A percentile compares a stretch with the other conserved stretches of the same genome.
These are phyloP conservation scores for Netta rufina DNA, from an alignment of 2,797 vertebrate species.

Conservation along the genomic window DNA sequence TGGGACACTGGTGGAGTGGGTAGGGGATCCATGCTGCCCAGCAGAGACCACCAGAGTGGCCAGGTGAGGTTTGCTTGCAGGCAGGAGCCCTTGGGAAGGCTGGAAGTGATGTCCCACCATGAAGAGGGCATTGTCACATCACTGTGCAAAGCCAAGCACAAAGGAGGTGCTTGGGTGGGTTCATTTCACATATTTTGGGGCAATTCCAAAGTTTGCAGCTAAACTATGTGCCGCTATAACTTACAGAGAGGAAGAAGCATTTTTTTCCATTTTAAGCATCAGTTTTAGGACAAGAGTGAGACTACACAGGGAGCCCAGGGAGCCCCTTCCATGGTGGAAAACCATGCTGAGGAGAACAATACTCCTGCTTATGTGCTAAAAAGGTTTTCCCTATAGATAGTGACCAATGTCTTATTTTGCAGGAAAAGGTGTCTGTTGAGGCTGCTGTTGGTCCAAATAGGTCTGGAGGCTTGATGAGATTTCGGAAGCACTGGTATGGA, in stretches of 20 bases:
- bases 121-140: not conserved
- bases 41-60: not conserved
- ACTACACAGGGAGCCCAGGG: not conserved
- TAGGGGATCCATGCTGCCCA: fast-evolving
- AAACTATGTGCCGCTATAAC: not conserved
- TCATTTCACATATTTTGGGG: not conserved
- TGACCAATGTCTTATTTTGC: not conserved
- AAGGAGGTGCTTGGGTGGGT: fast-evolving
- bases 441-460: not conserved
- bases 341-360: not conserved
- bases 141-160: not conserved
- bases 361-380: not conserved
- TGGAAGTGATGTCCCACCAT: not conserved
- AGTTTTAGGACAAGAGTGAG: not conserved
- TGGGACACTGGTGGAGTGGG: not conserved
- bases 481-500: not conserved
- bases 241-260: not conserved
- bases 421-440: not conserved
- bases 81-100: not conserved
- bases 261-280: not conserved
- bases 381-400: not conserved
- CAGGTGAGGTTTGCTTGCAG: not conserved
- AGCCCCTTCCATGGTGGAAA: not conserved
- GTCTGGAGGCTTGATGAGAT: not conserved
- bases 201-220: not conserved